These are phyloP conservation scores for Riparia riparia DNA, from an alignment of 2,113 vertebrate species.

Conservation along the genomic window DNA sequence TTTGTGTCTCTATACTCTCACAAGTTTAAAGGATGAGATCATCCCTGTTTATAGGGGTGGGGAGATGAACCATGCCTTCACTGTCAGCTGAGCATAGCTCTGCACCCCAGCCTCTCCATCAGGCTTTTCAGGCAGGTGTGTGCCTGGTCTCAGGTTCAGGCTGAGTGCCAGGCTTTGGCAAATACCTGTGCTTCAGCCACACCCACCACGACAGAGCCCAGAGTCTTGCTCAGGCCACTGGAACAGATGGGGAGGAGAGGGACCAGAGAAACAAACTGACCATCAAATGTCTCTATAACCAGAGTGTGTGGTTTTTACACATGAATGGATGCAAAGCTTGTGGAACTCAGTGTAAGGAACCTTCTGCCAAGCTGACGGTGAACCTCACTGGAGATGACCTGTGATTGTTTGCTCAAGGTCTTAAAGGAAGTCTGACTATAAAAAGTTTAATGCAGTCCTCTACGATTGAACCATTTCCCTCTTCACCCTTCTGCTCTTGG, in stretches of 20 bases:
- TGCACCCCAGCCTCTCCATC: neutral
- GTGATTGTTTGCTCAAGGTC: neutral
- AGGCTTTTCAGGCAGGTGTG: neutral
- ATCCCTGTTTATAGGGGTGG: neutral
- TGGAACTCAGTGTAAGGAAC: neutral
- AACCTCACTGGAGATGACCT: neutral
- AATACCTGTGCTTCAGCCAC: neutral
- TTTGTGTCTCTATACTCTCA: neutral
- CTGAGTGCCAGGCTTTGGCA: neutral
- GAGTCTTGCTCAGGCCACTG: neutral
- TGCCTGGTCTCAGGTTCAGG: fast-evolving
- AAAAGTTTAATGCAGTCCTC: neutral
- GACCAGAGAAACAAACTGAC: neutral
- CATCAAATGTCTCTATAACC: neutral
- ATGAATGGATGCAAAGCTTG: neutral
- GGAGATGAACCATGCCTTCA: neutral
- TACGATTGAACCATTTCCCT: neutral
- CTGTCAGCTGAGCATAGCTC: neutral
- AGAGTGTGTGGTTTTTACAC: neutral
- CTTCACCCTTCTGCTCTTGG: neutral
- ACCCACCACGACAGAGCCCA: neutral
- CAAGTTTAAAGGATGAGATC: neutral
- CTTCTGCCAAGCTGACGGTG: neutral
- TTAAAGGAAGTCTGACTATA: neutral
- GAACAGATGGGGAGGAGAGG: neutral